Conservation (phyloP, 2,797 vertebrate genomes). For the Saxicola maurus region DNA sequence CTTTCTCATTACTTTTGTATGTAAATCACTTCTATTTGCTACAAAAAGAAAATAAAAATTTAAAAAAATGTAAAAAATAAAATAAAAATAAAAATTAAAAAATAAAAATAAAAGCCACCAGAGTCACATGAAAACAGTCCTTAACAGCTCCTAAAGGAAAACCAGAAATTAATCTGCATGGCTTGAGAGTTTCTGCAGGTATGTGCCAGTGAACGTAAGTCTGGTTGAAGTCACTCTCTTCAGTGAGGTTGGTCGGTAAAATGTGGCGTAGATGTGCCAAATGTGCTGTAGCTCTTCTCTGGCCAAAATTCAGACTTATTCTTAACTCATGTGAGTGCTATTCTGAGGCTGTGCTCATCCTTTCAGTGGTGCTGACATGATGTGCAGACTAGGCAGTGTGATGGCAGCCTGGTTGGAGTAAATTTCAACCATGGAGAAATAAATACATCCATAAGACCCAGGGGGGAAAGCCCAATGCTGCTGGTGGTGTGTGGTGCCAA, state of each 20-base stretch:
- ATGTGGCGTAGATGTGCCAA: not conserved
- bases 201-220: not conserved
- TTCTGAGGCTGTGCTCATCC: not conserved
- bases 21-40: not conserved
- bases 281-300: not conserved
- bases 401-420: not conserved
- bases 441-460: not conserved
- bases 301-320: not conserved
- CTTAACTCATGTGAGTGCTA: not conserved
- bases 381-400: not conserved
- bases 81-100: too few relatives aligned
- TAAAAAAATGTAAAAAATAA: too few relatives aligned
- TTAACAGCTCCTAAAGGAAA: not conserved
- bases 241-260: not conserved
- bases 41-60: not conserved
- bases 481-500: not conserved
- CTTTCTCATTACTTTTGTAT: not conserved
- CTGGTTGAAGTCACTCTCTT: not conserved
- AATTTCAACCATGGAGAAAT: not conserved
- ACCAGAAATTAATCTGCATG: not conserved
- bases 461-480: not conserved
- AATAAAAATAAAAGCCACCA: not conserved
- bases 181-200: not conserved
- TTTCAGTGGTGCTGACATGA: not conserved
- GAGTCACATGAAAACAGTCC: not conserved